Percentiles rank a stretch among this genome's conserved stretches.
phyloP scores from a whole-genome alignment of 1,140 invertebrate genomes.

The Metaphire vulgaris region DNA sequence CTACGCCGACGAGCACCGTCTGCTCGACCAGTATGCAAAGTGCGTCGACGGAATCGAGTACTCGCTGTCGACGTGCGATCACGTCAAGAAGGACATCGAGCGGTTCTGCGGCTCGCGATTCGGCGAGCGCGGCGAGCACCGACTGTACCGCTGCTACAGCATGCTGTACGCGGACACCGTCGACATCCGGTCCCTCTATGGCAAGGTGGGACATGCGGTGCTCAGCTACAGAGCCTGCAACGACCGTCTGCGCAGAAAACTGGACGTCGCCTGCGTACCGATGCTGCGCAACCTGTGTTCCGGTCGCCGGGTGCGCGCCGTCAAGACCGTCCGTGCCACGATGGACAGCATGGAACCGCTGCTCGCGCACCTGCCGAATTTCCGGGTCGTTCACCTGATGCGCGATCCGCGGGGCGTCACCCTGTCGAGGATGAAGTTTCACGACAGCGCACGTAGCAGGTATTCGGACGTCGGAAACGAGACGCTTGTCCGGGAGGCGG shows the following conservation, averaged over 20 bases:
- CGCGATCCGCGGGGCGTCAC: conserved; percentile 9
- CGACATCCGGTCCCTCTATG: background rate
- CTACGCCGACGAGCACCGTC: background rate
- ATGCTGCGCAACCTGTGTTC: background rate
- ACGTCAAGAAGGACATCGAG: background rate
- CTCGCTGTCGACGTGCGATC: background rate
- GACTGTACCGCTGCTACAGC: background rate
- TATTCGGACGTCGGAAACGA: background rate
- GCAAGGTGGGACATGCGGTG: background rate
- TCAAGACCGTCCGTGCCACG: conserved; percentile 8
- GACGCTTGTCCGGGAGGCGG: background rate
- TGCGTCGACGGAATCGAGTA: background rate
- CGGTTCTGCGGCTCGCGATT: background rate
- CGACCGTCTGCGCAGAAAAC: background rate
- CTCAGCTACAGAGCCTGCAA: background rate
- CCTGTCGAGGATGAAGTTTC: conserved; percentile 12
- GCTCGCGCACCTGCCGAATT: background rate
- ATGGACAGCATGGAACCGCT: conserved; percentile 2
- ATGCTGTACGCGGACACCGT: background rate
- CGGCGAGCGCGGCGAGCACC: background rate
- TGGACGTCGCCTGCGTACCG: background rate
- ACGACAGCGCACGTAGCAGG: background rate
- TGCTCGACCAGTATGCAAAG: background rate
- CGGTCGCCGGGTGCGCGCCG: background rate
- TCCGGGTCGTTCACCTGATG: conserved; percentile 6